Evolutionary conservation across 2,113 vertebrate genomes (phyloP).

Genomic region (Gymnarchus niloticus): DNA sequence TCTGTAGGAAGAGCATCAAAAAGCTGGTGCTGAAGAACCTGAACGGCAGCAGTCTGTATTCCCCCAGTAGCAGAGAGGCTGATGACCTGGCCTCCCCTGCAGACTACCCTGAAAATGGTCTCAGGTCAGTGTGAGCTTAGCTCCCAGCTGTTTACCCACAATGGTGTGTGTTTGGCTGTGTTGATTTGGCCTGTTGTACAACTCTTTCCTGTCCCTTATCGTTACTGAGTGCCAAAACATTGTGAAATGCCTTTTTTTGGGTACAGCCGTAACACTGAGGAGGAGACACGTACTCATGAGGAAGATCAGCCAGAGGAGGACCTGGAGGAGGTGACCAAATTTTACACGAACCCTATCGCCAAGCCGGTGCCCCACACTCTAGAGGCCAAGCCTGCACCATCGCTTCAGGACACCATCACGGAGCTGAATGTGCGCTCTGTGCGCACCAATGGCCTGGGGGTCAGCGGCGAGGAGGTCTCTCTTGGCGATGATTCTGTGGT

Average conservation of each 20-base stretch:
- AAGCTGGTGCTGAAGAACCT: slow-evolving; percentile 92
- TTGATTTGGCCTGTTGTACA: neutral
- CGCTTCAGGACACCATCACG: slow-evolving; percentile 77
- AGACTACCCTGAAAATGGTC: slow-evolving; percentile 81
- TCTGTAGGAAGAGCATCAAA: slow-evolving; percentile 87
- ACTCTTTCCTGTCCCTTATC: neutral
- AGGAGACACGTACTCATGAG: slow-evolving; percentile 61
- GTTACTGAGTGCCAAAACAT: neutral
- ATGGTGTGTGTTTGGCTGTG: neutral
- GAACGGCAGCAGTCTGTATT: slow-evolving; percentile 77
- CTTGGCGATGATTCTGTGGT: slow-evolving; percentile 82
- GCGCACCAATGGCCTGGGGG: slow-evolving; percentile 70
- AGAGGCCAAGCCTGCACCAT: slow-evolving; percentile 56
- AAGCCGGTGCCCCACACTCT: slow-evolving; percentile 77
- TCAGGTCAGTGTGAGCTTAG: slow-evolving; percentile 57
- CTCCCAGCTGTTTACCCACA: neutral
- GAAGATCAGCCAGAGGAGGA: slow-evolving; percentile 59
- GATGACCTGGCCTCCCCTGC: slow-evolving; percentile 77
- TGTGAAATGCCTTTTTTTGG: neutral
- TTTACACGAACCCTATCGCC: slow-evolving; percentile 81
- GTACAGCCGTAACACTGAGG: slow-evolving; percentile 58
- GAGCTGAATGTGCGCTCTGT: slow-evolving; percentile 73
- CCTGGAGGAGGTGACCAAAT: slow-evolving; percentile 72
- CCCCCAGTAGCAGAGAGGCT: slow-evolving; percentile 64
- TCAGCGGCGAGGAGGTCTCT: slow-evolving; percentile 81